Base-by-base conservation (phyloP, 2,888 invertebrate genomes). In the Erannis defoliaria region DNA sequence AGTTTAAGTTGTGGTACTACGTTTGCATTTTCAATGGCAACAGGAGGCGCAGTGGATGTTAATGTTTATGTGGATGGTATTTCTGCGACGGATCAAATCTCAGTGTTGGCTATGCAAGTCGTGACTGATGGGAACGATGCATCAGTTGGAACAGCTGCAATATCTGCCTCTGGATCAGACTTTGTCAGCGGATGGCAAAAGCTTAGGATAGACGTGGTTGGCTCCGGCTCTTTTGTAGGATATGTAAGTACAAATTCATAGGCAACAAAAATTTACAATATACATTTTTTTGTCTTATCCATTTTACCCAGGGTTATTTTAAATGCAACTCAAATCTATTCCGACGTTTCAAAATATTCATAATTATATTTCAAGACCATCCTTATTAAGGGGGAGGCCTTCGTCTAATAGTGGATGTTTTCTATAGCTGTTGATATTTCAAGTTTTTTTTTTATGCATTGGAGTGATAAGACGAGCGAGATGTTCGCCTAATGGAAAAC, bases 161-260 rank as follows among this genome's bases (percentile, higher is more conserved):
- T 63, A 10, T 62, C 66, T 50, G 70, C 69, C 4, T 48, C 55
- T 19, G 49, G 59, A 33, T 10, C 19, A 38, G 42, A 45, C 49
- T 72, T 66, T 66, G 54, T 18, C 10, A 40, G 66, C 6, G 78
- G 77, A n/a, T 77, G 77, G 77, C 71, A 73, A n/a, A 51, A 64
- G 6, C 46, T 76, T 2, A 61, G 23, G 23, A 45, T 73, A 12
- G 26, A 2, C 8, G 5, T 55, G 6, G n/a, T 43, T 9, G 42
- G 26, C 9, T 8, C 14, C 8, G 55, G 51, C 9, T 35, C 40
- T 21, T 71, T 65, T 49, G 62, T 62, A 16, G 78, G 65, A 65
- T 75, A 74, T 62, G 77, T 77, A 71, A 77, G 77, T 76, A 23
- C 5, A n/a, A n/a, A n/a, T n/a, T n/a, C n/a, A n/a, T n/a, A n/a